Percentiles rank a stretch among this genome's conserved stretches.
Conservation (phyloP, 1,140 invertebrate genomes). For the Anastrepha obliqua region DNA sequence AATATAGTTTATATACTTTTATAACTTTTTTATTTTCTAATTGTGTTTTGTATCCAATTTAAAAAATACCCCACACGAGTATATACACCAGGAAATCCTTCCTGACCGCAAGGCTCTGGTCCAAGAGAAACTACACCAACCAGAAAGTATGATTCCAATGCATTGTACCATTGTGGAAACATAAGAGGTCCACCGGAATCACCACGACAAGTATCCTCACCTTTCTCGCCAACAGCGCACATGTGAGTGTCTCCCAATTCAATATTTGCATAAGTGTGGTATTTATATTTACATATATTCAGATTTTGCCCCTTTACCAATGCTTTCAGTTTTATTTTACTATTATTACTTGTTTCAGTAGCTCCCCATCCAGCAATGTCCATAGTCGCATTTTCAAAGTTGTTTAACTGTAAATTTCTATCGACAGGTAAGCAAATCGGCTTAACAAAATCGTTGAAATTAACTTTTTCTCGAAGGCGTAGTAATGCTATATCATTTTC, state of each 20-base stretch:
- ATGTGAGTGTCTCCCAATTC: slow-evolving; percentile 60
- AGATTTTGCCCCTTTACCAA: slow-evolving; percentile 59
- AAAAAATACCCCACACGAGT: slow-evolving; percentile 81
- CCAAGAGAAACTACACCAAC: slow-evolving; percentile 84
- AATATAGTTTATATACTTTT: background rate
- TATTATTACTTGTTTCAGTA: slow-evolving; percentile 76
- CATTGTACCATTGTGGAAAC: slow-evolving; percentile 11
- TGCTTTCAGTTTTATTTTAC: slow-evolving; percentile 64
- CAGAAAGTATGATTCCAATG: slow-evolving; percentile 12
- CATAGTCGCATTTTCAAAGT: slow-evolving; percentile 76
- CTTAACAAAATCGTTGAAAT: slow-evolving; percentile 78
- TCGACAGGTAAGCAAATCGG: slow-evolving; percentile 87
- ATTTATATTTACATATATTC: slow-evolving; percentile 59
- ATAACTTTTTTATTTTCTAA: slow-evolving; percentile 59
- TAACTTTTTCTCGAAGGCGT: slow-evolving; percentile 78
- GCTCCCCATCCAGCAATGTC: slow-evolving; percentile 88
- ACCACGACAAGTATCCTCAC: slow-evolving; percentile 65
- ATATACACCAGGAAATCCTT: slow-evolving; percentile 85
- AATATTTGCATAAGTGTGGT: slow-evolving; percentile 32
- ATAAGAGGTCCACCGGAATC: slow-evolving; percentile 69
- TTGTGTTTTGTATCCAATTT: slow-evolving; percentile 80
- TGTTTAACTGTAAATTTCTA: slow-evolving; percentile 67
- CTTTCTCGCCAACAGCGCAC: slow-evolving; percentile 63
- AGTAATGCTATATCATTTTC: slow-evolving; percentile 86
- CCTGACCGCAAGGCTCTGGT: slow-evolving; percentile 81